Percentiles rank a stretch among this genome's conserved stretches.
phyloP scores from a whole-genome alignment of 2,113 vertebrate species.

The Neopipo cinnamomea region DNA sequence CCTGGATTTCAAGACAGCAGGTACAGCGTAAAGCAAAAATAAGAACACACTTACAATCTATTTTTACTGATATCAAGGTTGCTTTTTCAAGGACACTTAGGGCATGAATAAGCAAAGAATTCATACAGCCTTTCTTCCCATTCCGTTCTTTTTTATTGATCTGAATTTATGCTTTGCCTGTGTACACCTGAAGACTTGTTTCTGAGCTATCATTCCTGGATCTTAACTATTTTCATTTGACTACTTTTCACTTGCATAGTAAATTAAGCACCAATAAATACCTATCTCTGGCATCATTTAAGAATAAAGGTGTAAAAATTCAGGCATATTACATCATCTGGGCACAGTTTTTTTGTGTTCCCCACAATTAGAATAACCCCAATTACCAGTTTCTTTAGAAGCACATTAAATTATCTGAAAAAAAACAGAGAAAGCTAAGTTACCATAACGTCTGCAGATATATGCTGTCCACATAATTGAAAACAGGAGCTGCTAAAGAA shows the following conservation, averaged over 20 bases:
- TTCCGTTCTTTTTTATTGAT: neutral
- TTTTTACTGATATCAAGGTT: neutral
- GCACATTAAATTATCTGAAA: neutral
- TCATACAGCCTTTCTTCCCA: neutral
- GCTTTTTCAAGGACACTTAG: neutral
- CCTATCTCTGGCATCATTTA: neutral
- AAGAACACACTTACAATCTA: neutral
- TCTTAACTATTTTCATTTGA: neutral
- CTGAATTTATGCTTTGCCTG: neutral
- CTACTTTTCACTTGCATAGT: neutral
- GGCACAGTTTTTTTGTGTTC: neutral
- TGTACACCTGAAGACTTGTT: neutral
- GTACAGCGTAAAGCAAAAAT: neutral
- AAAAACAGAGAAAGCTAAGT: constrained; percentile 6
- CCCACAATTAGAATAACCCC: neutral
- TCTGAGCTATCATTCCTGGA: neutral
- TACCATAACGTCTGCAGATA: constrained; percentile 93
- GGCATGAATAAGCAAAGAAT: neutral
- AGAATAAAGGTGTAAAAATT: neutral
- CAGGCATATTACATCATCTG: neutral
- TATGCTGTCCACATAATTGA: constrained; percentile 91
- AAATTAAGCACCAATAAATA: neutral
- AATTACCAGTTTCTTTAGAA: neutral
- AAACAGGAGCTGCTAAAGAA: constrained; percentile 93
- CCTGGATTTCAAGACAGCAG: neutral